phyloP scores from a whole-genome alignment of 2,797 vertebrate genomes.

The Myiothlypis coronata region DNA sequence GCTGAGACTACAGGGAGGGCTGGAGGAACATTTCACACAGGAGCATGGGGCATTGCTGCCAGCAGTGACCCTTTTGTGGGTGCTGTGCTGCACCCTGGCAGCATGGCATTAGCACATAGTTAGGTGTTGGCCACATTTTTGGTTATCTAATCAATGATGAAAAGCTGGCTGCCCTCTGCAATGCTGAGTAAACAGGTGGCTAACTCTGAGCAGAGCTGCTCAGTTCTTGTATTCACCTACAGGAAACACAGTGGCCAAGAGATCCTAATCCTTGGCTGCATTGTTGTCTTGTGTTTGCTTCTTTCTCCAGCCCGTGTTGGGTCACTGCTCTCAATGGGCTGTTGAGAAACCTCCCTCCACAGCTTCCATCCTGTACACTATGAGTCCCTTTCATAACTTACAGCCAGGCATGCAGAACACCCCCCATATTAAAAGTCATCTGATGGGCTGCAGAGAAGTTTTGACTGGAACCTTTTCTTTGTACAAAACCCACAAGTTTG shows the following conservation, averaged over 20 bases:
- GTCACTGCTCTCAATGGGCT: constrained; percentile 8
- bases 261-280: neutral
- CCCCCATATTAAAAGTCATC: neutral
- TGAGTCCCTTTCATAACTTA: neutral
- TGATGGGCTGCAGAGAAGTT: neutral
- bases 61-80: neutral
- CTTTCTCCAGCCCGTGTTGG: neutral
- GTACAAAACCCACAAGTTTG: neutral
- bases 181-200: neutral
- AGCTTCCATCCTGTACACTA: neutral
- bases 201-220: neutral
- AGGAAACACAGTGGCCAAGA: neutral
- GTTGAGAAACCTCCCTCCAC: neutral
- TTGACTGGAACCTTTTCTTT: neutral
- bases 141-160: neutral
- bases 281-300: constrained; percentile 19
- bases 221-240: neutral
- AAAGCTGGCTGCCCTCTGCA: neutral
- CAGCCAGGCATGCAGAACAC: neutral
- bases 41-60: accelerated
- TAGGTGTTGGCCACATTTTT: neutral
- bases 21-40: neutral
- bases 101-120: accelerated
- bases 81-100: neutral
- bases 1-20: neutral